Evolutionary conservation across 2,113 vertebrate genomes (phyloP).

Genomic region (Sceloporus undulatus): DNA sequence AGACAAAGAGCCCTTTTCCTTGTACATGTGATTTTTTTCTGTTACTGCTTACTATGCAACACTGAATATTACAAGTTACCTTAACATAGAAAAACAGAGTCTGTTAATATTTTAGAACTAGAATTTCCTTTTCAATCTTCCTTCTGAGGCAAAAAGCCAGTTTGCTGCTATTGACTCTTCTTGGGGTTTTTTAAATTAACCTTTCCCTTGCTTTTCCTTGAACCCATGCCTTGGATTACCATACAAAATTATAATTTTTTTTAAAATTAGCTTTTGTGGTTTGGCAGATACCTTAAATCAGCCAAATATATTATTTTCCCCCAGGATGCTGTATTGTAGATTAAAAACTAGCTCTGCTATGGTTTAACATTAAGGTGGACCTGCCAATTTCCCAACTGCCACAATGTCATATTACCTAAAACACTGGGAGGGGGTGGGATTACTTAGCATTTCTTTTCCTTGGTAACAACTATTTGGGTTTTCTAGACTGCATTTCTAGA

Average conservation of each 20-base stretch:
- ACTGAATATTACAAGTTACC: slow-evolving; percentile 50
- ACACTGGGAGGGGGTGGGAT: background rate
- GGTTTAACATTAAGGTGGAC: background rate
- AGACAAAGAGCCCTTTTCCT: slow-evolving; percentile 49
- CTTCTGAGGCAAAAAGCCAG: slow-evolving; percentile 60
- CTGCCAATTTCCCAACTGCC: background rate
- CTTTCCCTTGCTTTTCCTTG: background rate
- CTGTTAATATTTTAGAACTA: slow-evolving; percentile 39
- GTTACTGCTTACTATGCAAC: slow-evolving; percentile 71
- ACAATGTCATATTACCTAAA: background rate
- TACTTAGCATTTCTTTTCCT: slow-evolving; percentile 39
- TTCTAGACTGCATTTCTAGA: slow-evolving; percentile 44
- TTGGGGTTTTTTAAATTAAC: background rate
- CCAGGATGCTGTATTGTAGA: slow-evolving; percentile 39
- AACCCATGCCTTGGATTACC: background rate
- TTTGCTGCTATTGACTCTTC: slow-evolving; percentile 65
- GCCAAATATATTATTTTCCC: background rate
- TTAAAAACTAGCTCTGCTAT: background rate
- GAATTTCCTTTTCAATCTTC: slow-evolving; percentile 19
- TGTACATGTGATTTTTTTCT: slow-evolving; percentile 34
- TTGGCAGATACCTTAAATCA: background rate
- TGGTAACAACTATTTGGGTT: background rate
- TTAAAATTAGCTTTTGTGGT: background rate
- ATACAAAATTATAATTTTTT: slow-evolving; percentile 5
- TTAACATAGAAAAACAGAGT: slow-evolving; percentile 31